A percentile compares a stretch with the other conserved stretches of the same genome.
These are phyloP conservation scores for Stomatorhinus ivindoensis DNA, from an alignment of 2,113 vertebrate species.

Conservation along the genomic window DNA sequence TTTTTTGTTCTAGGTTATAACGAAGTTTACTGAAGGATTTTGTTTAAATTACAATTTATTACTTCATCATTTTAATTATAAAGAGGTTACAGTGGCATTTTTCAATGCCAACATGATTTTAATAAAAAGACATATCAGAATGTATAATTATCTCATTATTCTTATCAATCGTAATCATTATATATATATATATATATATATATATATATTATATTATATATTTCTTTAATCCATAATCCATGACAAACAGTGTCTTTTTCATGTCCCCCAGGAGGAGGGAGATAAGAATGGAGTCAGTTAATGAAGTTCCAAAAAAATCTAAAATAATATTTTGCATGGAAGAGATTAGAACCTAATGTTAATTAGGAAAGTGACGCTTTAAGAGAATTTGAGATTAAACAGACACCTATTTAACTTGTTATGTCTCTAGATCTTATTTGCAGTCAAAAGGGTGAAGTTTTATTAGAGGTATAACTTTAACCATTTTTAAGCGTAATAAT, in stretches of 20 bases:
- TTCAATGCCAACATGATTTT: not conserved
- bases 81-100: not conserved
- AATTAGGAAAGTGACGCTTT: not conserved
- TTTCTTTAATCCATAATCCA: too few relatives aligned
- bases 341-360: constrained; percentile 9
- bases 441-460: not conserved
- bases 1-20: not conserved
- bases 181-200: not conserved
- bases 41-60: not conserved
- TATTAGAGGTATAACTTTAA: not conserved
- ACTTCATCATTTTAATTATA: not conserved
- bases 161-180: not conserved
- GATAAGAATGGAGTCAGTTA: constrained; percentile 1
- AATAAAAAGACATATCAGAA: not conserved
- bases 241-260: not conserved
- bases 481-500: not conserved
- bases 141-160: not conserved
- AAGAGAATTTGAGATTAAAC: not conserved
- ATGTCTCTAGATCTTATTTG: not conserved
- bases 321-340: not conserved
- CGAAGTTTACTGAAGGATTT: not conserved
- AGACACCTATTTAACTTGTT: not conserved
- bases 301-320: not conserved
- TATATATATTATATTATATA: too few relatives aligned
- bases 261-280: not conserved